A percentile compares a stretch with the other conserved stretches of the same genome.
These are phyloP conservation scores for Epistrophe eligans DNA, from an alignment of 2,888 invertebrate genomes.

Conservation along the genomic window DNA sequence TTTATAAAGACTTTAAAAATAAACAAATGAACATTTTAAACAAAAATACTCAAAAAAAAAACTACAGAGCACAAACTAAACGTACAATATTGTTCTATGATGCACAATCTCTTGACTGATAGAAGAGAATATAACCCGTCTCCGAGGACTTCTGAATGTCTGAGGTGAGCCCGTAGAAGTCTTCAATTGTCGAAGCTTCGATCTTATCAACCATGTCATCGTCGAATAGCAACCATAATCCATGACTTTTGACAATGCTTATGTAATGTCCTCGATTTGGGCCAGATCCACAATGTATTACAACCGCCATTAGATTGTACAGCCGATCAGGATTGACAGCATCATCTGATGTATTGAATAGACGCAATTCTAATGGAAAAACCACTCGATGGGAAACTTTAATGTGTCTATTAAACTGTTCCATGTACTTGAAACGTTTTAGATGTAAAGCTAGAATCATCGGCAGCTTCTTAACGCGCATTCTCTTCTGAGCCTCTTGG, in stretches of 20 bases:
- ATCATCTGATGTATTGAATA: slow-evolving; percentile 99
- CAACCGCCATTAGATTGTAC: slow-evolving; percentile 99
- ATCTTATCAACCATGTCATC: slow-evolving; percentile 99
- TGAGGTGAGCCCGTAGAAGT: slow-evolving; percentile 99
- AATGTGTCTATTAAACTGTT: slow-evolving; percentile 98
- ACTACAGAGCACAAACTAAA: slow-evolving; percentile 12
- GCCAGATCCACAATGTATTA: slow-evolving; percentile 99
- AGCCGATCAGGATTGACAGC: slow-evolving; percentile 98
- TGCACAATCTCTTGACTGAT: slow-evolving; percentile 95
- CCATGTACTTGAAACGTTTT: slow-evolving; percentile 98
- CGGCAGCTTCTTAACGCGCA: slow-evolving; percentile 99
- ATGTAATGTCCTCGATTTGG: slow-evolving; percentile 99
- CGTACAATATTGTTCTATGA: slow-evolving; percentile 76
- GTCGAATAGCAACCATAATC: slow-evolving; percentile 99
- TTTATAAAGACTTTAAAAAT: neutral
- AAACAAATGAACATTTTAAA: slow-evolving; percentile 12
- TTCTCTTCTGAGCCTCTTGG: slow-evolving; percentile 99
- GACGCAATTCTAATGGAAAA: slow-evolving; percentile 97
- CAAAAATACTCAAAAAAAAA: neutral
- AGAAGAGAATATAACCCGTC: slow-evolving; percentile 99
- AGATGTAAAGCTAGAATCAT: slow-evolving; percentile 98
- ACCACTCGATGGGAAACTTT: slow-evolving; percentile 99
- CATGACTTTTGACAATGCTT: slow-evolving; percentile 99
- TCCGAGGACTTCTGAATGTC: slow-evolving; percentile 99
- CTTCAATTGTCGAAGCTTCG: slow-evolving; percentile 98